Base-by-base conservation (phyloP, 2,797 vertebrate genomes). In the Loriculus beryllinus region DNA sequence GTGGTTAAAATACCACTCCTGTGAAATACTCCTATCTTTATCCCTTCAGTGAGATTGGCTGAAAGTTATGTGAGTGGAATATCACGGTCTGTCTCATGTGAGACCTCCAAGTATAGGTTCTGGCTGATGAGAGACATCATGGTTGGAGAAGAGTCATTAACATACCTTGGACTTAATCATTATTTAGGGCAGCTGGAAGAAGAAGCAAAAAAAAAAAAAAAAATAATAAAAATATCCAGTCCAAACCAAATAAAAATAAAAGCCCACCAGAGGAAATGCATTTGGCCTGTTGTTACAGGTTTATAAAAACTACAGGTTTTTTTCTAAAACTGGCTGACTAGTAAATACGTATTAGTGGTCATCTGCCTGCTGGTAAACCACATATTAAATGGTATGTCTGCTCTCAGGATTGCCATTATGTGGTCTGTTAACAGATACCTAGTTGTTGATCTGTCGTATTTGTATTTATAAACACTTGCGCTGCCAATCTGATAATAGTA, bases 141-240 rank as follows among this genome's bases (percentile, higher is more conserved):
- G 54, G 16, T 12, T 40, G 1, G 2, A 74, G 12, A 51, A 74
- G 16, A 37, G 12, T 43, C 20, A 48, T 39, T 68, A 54, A 54
- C 10, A 7, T 72, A 7, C 29, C 21, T 42, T 45, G 33, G 14
- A 79, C 31, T n/a, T 33, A 23, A 31, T 16, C 19, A 15, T 52
- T 51, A 20, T 60, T 72, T 28, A 39, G 12, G 39, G 52, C 7
- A 63, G 13, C 20, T 80, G 51, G 37, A 76, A 69, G 45, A 86
- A 57, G 21, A 48, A 2, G 2, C 4, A 8, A 25, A 35, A 57
- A 22, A 6, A 45, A 39, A 28, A 8, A 31, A 19, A 52, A 43
- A n/a, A n/a, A n/a, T n/a, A n/a, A n/a, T 4, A 42, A 42, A 42
- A 10, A 45, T n/a, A 40, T 49, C 2, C 0, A 8, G 1, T 2